Base-by-base conservation (phyloP, 2,888 invertebrate genomes). In the Salticus scenicus region DNA sequence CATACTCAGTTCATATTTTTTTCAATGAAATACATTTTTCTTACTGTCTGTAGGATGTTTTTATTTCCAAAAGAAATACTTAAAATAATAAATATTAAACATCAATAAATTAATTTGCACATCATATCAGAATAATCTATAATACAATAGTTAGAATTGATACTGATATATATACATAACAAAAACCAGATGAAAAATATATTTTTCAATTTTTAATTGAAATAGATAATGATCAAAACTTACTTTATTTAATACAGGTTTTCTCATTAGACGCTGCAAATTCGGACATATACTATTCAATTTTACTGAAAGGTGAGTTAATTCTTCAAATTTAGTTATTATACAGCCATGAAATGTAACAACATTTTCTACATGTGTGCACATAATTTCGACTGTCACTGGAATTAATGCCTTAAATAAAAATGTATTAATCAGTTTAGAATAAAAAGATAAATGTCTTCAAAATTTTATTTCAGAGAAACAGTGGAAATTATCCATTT, bases 301-400 rank as follows among this genome's bases (percentile, higher is more conserved):
- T 17, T 47, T 47, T 17, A 47, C 2, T 2, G 14, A 17, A 12
- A 83, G 7, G 51, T 31, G 28, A 28, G n/a, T 14, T 14, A 83
- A 33, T 17, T 83, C 83, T 4, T 83, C 77, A 57, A 24, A 64
- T 41, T 67, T 70, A 51, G 20, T 64, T 24, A 64, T 30, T 17
- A 72, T 51, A 66, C 72, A 83, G 1, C 83, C 83, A 72, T 83
- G 67, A 63, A 83, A 83, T 1, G 83, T 83, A 41, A 83, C 42
- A 51, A 67, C 66, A 66, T 77, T 42, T 77, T 83, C 83, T 24
- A 83, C 76, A 51, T n/a, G 57, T 12, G 77, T 66, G 24, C 83
- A 83, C 17, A 72, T 24, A n/a, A 83, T 71, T 77, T 83, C 77
- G 7, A 83, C 51, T 37, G 51, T 72, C 27, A 57, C 20, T 28